Evolutionary conservation across 2,888 invertebrate genomes (phyloP).

Genomic region (Scaptomyza flava): DNA sequence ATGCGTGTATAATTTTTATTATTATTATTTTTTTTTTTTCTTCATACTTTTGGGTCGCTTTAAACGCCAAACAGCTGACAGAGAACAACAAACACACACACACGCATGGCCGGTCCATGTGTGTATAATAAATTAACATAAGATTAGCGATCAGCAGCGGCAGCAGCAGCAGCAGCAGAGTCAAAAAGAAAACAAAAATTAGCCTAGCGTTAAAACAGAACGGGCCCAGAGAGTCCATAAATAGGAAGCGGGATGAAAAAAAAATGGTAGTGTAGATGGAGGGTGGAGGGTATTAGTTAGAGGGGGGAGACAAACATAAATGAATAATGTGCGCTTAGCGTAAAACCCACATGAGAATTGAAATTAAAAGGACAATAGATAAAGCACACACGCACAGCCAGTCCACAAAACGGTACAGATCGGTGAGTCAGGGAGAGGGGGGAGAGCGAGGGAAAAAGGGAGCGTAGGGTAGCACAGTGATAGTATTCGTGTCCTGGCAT

Average conservation of each 20-base stretch:
- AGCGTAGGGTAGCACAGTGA: neutral
- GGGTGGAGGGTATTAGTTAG: neutral
- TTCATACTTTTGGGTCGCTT: constrained; percentile 20
- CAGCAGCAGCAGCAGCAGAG: constrained; percentile 50
- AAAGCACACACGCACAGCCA: constrained; percentile 64
- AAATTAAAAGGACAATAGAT: constrained; percentile 76
- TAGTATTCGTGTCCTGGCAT: constrained; percentile 40
- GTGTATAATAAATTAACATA: constrained; percentile 74
- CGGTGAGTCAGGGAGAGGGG: neutral
- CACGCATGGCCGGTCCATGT: constrained; percentile 28
- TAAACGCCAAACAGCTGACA: constrained; percentile 56
- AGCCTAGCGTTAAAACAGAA: constrained; percentile 57
- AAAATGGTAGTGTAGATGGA: neutral
- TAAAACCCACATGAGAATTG: constrained; percentile 76
- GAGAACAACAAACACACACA: no score
- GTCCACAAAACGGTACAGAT: neutral
- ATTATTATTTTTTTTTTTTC: neutral
- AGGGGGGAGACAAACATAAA: constrained; percentile 55
- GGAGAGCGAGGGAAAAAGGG: neutral
- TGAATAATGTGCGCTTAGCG: constrained; percentile 77
- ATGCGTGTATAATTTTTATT: constrained; percentile 17
- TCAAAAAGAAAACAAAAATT: constrained; percentile 35
- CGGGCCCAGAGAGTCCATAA: constrained; percentile 6
- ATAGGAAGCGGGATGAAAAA: neutral
- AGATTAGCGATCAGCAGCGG: constrained; percentile 73